Base-by-base conservation (phyloP, 92 coral and sea anemone species). In the Epizoanthus illoricatus region DNA sequence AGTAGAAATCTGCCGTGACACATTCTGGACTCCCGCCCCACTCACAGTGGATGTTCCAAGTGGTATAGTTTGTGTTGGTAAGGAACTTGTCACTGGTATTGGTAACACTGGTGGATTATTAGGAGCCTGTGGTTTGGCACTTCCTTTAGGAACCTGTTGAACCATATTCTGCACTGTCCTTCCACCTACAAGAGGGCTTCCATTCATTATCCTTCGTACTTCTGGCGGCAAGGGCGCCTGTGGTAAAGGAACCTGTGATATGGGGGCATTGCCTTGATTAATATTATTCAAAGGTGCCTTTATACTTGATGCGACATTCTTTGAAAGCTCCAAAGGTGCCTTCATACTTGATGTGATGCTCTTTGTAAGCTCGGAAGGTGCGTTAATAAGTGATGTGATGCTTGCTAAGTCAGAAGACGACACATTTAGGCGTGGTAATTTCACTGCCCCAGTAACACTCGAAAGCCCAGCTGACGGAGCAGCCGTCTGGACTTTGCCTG, bases 111-210 rank as follows among this genome's bases (percentile, higher is more conserved):
- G 39, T 10, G 20, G 10, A 61, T 23, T 61, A 61, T 19, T 10
- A 4, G 40, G 15, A 65, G 16, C 70, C 8, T 65, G 70, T 65
- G 21, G 19, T 19, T 23, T 16, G 43, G 19, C 28, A 16, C 8
- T 39, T 16, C 73, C 73, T 33, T 33, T 43, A 15, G 73, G 73
- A 36, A 39, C 73, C 21, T 68, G 20, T 39, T 43, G 73, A 68
- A 43, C 20, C 20, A 43, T 43, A 39, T 43, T 10, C 6, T 13
- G 73, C 41, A 52, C 12, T 52, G 16, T 13, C 12, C 56, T 52
- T 52, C 56, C 56, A 52, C 56, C 15, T 52, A 52, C 56, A 52
- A 52, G 56, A 16, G 56, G 56, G 56, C 56, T 52, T 52, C 56
- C 56, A 52, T 52, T 52, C 56, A 52, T 52, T 52, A 52, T 52